A percentile compares a stretch with the other conserved stretches of the same genome.
Conservation (phyloP, 2,888 invertebrate genomes). For the Malthinus seriepunctatus region DNA sequence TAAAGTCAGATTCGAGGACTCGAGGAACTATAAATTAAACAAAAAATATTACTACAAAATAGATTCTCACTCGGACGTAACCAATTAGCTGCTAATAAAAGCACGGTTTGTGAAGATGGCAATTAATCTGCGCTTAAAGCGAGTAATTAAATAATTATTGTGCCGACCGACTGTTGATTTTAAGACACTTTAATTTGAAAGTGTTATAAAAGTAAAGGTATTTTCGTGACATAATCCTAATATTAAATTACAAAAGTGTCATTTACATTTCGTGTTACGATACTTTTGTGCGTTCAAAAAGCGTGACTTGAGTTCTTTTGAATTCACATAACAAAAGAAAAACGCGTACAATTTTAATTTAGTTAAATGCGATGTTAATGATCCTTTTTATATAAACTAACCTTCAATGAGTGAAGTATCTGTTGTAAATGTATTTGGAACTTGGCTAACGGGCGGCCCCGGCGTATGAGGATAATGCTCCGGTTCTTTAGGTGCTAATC, state of each 20-base stretch:
- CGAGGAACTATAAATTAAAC: conserved; percentile 61
- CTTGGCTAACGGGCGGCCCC: conserved; percentile 47
- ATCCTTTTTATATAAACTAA: conserved; percentile 46
- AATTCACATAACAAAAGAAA: background rate
- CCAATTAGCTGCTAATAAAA: too few species aligned
- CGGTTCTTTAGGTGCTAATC: conserved; percentile 31
- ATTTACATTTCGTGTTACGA: background rate
- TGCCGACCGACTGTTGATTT: too few species aligned
- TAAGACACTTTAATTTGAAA: conserved; percentile 1
- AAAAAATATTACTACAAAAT: background rate
- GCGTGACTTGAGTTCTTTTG: background rate
- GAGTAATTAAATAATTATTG: too few species aligned
- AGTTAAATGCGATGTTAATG: background rate
- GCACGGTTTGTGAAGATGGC: too few species aligned
- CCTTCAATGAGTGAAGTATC: conserved; percentile 62
- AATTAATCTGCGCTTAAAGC: too few species aligned
- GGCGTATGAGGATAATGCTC: conserved; percentile 44
- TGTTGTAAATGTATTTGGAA: conserved; percentile 49
- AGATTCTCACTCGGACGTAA: background rate
- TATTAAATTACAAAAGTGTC: conserved; percentile 1
- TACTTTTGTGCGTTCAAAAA: background rate
- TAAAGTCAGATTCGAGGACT: conserved; percentile 70
- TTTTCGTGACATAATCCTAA: conserved; percentile 5
- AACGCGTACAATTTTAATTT: background rate
- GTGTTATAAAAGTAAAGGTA: background rate